A percentile compares a stretch with the other conserved stretches of the same genome.
phyloP scores from a whole-genome alignment of 2,113 vertebrate genomes.

The Toxotes chatareus region DNA sequence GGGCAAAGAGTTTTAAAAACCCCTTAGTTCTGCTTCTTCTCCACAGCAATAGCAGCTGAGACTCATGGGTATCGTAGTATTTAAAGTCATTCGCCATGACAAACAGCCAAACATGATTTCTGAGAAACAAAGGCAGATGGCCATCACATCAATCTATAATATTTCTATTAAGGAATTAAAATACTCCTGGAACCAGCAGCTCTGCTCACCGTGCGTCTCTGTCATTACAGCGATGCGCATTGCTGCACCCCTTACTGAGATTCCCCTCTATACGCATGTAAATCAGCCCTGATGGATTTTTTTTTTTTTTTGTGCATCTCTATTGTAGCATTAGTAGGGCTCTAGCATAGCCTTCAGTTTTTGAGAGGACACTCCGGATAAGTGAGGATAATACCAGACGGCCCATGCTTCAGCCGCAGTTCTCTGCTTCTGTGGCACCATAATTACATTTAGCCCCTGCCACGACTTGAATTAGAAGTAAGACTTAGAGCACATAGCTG shows the following conservation, averaged over 20 bases:
- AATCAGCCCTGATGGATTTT: not conserved
- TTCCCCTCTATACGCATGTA: not conserved
- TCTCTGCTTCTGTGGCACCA: constrained; percentile 13
- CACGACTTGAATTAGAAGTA: constrained; percentile 42
- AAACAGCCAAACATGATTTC: not conserved
- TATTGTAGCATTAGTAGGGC: constrained; percentile 17
- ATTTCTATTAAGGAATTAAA: not conserved
- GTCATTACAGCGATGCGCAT: no score
- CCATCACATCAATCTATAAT: not conserved
- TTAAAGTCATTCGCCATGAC: no score
- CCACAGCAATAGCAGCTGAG: not conserved
- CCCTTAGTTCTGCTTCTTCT: not conserved
- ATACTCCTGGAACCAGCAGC: not conserved
- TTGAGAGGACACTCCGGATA: constrained; percentile 21
- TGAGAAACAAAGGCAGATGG: not conserved
- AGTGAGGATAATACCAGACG: constrained; percentile 21
- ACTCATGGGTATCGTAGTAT: no score
- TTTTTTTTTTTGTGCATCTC: not conserved
- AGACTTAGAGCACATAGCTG: constrained; percentile 51
- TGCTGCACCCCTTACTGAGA: not conserved
- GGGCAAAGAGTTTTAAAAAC: not conserved
- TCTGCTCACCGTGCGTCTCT: not conserved
- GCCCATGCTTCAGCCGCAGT: constrained; percentile 18
- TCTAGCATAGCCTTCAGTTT: not conserved
- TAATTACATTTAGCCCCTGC: constrained; percentile 52